Evolutionary conservation across 30 jellyfish, hydroid and myxozoan species (phyloP).

Genomic region (Turritopsis dohrnii): DNA sequence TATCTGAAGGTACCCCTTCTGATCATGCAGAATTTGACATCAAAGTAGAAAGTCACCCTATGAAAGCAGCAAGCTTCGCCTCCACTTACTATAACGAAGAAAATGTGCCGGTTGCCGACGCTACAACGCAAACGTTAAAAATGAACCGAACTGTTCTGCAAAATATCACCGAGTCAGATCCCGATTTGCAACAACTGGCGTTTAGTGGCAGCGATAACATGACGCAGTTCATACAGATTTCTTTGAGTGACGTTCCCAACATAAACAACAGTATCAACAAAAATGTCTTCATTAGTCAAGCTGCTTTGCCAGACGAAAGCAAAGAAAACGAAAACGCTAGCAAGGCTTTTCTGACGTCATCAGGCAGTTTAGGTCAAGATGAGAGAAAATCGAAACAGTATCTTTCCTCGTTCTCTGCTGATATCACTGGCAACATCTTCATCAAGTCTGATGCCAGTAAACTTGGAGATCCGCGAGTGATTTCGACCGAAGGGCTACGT

Average conservation of each 20-base stretch:
- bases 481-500: background rate
- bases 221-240: constrained; percentile 20
- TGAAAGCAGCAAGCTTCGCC: background rate
- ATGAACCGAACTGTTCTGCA: constrained; percentile 5
- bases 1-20: constrained; percentile 1
- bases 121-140: background rate
- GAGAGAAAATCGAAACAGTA: background rate
- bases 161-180: background rate
- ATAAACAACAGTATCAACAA: constrained; percentile 20
- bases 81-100: background rate
- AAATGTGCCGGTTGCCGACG: background rate
- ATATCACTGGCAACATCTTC: constrained; percentile 10
- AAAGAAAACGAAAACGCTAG: constrained; percentile 7
- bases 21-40: constrained; percentile 33
- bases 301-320: constrained; percentile 29
- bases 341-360: constrained; percentile 20
- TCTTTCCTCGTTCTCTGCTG: constrained; percentile 6
- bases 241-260: constrained; percentile 19
- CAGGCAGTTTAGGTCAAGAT: background rate
- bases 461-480: background rate
- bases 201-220: constrained; percentile 26
- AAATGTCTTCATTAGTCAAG: constrained; percentile 40
- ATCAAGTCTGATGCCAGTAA: constrained; percentile 21
- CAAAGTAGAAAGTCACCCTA: constrained; percentile 28
- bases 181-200: constrained; percentile 8